Base-by-base conservation (phyloP, 2,888 invertebrate genomes). In the Pollenia angustigena region DNA sequence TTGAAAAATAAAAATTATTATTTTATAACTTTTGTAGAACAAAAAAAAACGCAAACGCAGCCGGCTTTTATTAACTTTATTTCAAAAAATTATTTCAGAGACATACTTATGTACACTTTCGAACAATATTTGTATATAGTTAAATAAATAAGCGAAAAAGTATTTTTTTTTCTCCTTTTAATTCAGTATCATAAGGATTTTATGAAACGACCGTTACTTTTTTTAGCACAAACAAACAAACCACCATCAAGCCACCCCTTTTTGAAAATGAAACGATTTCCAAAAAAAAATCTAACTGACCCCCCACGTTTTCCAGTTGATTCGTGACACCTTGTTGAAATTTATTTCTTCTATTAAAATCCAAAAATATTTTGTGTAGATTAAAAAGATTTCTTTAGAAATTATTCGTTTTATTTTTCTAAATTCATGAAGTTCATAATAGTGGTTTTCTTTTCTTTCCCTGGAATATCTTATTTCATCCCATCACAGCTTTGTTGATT, bases 61-160 rank as follows among this genome's bases (percentile, higher is more conserved):
- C 89, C 88, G 89, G 87, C 88, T 86, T 76, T 87, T 88, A 83
- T 85, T 80, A 87, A 82, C 69, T 83, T 87, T 83, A 32, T 32
- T 89, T 90, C 87, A 90, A 42, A 81, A 52, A 64, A 71, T 50
- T 56, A 58, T 68, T 90, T 89, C 88, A 89, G 89, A 89, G 90
- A 90, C 89, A 88, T 32, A 84, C 10, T 50, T 18, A 46, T 69
- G 16, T 44, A 69, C 58, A 62, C 32, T 62, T 71, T 79, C 71
- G 69, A 48, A 52, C 54, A 56, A 52, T 4, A 18, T 50, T 48
- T 74, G 40, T 72, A 54, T 44, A 54, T 81, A 10, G 56, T 81
- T 81, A 16, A 14, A 44, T 44, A 83, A 80, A 71, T 44, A 78
- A 75, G 66, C 6, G 50, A 18, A 40, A n/a, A 48, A 16, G 18